phyloP scores from a whole-genome alignment of 2,888 invertebrate genomes.

The Phrixothrix hirtus region DNA sequence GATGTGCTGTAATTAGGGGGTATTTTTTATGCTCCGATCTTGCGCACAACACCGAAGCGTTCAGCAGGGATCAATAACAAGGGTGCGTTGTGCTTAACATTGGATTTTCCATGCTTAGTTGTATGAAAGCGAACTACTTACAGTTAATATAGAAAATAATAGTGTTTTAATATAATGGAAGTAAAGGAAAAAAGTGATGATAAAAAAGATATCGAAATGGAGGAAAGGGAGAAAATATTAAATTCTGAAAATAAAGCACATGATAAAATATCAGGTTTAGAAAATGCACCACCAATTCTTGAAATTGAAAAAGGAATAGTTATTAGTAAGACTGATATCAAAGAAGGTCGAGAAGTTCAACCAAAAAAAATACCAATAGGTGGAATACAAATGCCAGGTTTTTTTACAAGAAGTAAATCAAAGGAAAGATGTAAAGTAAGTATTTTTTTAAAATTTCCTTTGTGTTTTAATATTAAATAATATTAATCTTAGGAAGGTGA shows the following conservation, averaged over 20 bases:
- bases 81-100: constrained; percentile 14
- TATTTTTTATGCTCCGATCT: constrained; percentile 9
- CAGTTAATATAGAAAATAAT: neutral
- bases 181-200: constrained; percentile 61
- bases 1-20: constrained; percentile 19
- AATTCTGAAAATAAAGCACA: constrained; percentile 66
- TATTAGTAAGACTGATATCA: constrained; percentile 61
- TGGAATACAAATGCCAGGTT: constrained; percentile 86
- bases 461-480: too few relatives aligned
- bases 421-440: constrained; percentile 72
- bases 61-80: constrained; percentile 20
- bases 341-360: constrained; percentile 74
- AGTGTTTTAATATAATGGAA: too few relatives aligned
- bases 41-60: constrained; percentile 10
- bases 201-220: constrained; percentile 68
- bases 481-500: constrained; percentile 53
- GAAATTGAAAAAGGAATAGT: constrained; percentile 60
- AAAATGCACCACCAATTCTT: constrained; percentile 46
- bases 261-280: constrained; percentile 52
- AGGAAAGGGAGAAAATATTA: constrained; percentile 65
- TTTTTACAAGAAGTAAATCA: constrained; percentile 77
- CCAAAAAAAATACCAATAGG: constrained; percentile 85
- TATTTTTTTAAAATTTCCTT: constrained; percentile 6
- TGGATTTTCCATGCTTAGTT: neutral
- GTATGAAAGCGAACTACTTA: neutral